Evolutionary conservation across 2,797 vertebrate genomes (phyloP).

Genomic region (Amblyopsis hoosieri): DNA sequence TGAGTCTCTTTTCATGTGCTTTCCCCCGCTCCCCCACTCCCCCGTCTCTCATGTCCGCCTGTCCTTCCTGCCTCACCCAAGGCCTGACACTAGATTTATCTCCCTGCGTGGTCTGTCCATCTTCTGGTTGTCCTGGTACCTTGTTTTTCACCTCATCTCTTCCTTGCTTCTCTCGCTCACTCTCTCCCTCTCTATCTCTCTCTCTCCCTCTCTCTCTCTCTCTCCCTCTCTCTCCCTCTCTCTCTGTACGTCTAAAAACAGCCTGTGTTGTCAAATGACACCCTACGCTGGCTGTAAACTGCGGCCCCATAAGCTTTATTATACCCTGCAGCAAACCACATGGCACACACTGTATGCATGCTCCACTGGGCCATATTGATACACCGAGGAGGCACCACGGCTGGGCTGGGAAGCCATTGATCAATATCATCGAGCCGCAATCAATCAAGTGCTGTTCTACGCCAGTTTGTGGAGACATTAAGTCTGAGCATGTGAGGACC

Average conservation of each 20-base stretch:
- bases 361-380: constrained; percentile 45
- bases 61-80: not conserved
- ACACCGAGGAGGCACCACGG: constrained; percentile 39
- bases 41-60: not conserved
- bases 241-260: constrained; percentile 9
- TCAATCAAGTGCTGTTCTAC: constrained; percentile 67
- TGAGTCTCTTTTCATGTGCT: constrained; percentile 13
- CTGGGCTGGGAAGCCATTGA: constrained; percentile 56
- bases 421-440: constrained; percentile 71
- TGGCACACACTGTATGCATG: not conserved
- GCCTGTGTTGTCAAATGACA: not conserved
- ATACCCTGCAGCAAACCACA: too few relatives aligned
- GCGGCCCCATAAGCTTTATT: not conserved
- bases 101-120: not conserved
- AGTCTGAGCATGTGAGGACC: constrained; percentile 62
- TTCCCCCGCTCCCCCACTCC: constrained; percentile 1
- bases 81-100: not conserved
- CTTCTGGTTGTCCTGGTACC: constrained; percentile 1
- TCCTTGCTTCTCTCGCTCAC: not conserved
- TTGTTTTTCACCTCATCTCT: constrained; percentile 1
- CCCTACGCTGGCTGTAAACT: constrained; percentile 21
- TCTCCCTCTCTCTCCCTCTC: constrained; percentile 3
- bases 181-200: too few relatives aligned
- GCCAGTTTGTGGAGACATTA: constrained; percentile 55
- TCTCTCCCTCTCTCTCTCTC: not conserved